These are phyloP conservation scores for Onychomys leucogaster DNA, from an alignment of 2,797 vertebrate species.

Conservation along the genomic window DNA sequence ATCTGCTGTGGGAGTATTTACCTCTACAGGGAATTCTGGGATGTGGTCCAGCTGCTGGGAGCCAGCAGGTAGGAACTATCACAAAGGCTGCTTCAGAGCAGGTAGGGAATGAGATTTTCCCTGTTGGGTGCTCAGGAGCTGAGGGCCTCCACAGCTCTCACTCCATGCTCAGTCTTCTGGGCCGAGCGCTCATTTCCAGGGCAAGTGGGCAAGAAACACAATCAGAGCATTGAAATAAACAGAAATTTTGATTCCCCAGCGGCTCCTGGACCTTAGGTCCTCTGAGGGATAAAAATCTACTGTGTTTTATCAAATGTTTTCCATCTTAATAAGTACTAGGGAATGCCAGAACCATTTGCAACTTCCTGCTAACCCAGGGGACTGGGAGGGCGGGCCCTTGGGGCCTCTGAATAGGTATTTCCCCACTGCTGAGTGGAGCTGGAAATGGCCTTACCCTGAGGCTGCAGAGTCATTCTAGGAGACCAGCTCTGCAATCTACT, in stretches of 20 bases:
- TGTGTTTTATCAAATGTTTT: slow-evolving; percentile 57
- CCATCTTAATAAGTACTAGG: background rate
- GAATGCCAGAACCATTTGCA: background rate
- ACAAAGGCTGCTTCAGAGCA: background rate
- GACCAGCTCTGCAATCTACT: background rate
- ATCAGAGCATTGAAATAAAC: background rate
- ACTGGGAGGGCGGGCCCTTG: background rate
- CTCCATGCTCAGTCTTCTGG: background rate
- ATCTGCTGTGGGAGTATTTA: background rate
- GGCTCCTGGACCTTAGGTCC: background rate
- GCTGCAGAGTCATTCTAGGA: too few species aligned
- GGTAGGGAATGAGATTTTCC: background rate
- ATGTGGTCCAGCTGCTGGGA: background rate
- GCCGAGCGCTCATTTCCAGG: background rate
- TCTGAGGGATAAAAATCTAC: background rate
- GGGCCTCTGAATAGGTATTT: background rate
- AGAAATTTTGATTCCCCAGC: background rate
- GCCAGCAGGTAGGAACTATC: background rate
- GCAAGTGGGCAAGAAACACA: background rate
- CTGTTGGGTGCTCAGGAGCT: background rate
- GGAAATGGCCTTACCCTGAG: background rate
- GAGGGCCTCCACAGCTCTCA: background rate
- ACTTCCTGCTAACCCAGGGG: background rate
- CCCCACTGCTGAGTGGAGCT: background rate
- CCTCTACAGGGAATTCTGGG: background rate